These are phyloP conservation scores for Notolabrus celidotus DNA, from an alignment of 2,797 vertebrate genomes.

Conservation along the genomic window DNA sequence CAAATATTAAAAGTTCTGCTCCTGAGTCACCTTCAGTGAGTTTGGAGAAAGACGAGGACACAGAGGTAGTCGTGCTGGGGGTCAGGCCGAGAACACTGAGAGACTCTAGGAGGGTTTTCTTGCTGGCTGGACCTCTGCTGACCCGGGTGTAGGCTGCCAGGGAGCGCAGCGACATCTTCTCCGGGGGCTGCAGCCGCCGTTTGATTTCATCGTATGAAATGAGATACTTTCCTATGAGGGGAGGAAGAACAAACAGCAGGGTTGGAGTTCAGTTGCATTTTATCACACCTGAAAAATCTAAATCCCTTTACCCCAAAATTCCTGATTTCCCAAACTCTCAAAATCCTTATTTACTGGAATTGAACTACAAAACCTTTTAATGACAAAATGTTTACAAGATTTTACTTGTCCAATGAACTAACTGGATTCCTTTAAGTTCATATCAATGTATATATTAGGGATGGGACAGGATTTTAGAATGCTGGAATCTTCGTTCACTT, in stretches of 20 bases:
- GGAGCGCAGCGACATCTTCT: constrained; percentile 89
- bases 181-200: constrained; percentile 84
- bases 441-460: too few relatives aligned
- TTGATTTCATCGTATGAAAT: constrained; percentile 88
- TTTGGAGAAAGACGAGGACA: constrained; percentile 88
- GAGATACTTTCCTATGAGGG: constrained; percentile 75
- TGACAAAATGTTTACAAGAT: too few relatives aligned
- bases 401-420: too few relatives aligned
- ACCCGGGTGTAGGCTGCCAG: constrained; percentile 88
- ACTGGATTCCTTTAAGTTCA: too few relatives aligned
- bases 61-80: constrained; percentile 87
- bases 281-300: constrained; percentile 11
- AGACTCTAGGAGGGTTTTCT: constrained; percentile 85
- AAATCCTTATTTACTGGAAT: too few relatives aligned
- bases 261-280: neutral
- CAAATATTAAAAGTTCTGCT: neutral
- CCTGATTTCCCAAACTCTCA: too few relatives aligned
- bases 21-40: constrained; percentile 84
- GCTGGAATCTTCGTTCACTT: too few relatives aligned
- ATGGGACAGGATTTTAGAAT: too few relatives aligned
- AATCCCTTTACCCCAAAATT: too few relatives aligned
- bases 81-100: constrained; percentile 84
- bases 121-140: constrained; percentile 88
- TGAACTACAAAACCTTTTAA: too few relatives aligned
- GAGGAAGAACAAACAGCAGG: neutral